Evolutionary conservation across 2,888 invertebrate genomes (phyloP), one percentile per base, ranked within the genome.

Genomic region (Oscheius sp.): DNA sequence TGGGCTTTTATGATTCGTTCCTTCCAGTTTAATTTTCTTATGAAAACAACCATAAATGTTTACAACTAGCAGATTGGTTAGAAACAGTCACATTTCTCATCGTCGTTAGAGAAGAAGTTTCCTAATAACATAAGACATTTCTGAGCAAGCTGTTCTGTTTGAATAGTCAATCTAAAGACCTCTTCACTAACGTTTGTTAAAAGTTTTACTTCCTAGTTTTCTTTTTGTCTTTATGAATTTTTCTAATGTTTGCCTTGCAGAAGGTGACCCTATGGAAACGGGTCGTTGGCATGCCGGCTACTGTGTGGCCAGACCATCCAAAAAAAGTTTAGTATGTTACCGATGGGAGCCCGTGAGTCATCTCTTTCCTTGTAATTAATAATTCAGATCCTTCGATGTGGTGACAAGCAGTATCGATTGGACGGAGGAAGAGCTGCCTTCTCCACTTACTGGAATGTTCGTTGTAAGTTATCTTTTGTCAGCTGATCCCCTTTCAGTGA

Each of bases 371-470:
- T 22, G 22, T 5, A 9, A 22, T 5, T 20, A 3, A 30, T 22
- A 6, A 9, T 61, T 32, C 28, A 44, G 61, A 33, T 59, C n/a
- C 59, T 59, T 14, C 59, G 59, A 4, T 28, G 28, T n/a, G 59
- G 59, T 6, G 59, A 59, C 44, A 41, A 41, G 28, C 38, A 38
- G 47, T 30, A 59, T 47, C 44, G 67, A 6, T 6, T 67, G n/a
- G 67, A 67, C 49, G 36, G 49, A n/a, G 57, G 57, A 0, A 26
- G 57, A 14, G 32, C 67, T 20, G 57, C 36, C 9, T 67, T 67
- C 26, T 57, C 67, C 26, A 67, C 28, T 14, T 67, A 67, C 36
- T 67, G 67, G 67, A 67, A 67, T 30, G 45, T 65, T n/a, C 17
- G 44, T 26, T 24, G 59, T 59, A 24, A 24, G 24, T 57, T 57